Evolutionary conservation across 2,113 vertebrate species (phyloP).

Genomic region (Nicator chloris): DNA sequence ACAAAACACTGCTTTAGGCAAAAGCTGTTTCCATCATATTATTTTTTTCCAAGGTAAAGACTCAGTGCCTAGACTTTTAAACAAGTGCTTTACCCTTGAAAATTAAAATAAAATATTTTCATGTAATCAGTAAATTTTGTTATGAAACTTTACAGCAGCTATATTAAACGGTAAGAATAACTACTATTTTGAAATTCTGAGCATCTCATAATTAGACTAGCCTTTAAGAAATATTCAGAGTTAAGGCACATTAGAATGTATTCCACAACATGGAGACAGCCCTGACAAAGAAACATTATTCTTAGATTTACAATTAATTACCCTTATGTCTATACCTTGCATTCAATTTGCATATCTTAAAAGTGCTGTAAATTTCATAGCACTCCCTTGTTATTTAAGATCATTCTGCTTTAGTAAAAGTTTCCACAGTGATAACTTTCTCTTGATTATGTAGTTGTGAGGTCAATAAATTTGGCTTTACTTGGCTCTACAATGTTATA

Average conservation of each 20-base stretch:
- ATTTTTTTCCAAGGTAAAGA: not conserved
- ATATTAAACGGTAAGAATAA: conserved; percentile 76
- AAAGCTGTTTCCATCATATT: not conserved
- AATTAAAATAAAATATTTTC: conserved; percentile 68
- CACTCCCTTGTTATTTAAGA: conserved; percentile 89
- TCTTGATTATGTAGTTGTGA: conserved; percentile 70
- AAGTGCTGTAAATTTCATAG: conserved; percentile 85
- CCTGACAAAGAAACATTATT: conserved; percentile 99
- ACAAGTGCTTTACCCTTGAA: conserved; percentile 39
- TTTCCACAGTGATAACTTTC: conserved; percentile 76
- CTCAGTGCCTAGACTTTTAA: conserved; percentile 18
- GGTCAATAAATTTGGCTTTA: conserved; percentile 79
- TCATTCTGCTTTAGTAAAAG: conserved; percentile 71
- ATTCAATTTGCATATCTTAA: conserved; percentile 98
- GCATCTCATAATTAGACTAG: conserved; percentile 87
- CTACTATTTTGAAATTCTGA: conserved; percentile 81
- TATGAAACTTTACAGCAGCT: conserved; percentile 61
- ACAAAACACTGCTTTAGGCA: not conserved
- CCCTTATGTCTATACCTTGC: conserved; percentile 92
- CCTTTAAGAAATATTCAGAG: conserved; percentile 87
- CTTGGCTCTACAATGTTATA: conserved; percentile 69
- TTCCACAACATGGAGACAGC: conserved; percentile 92
- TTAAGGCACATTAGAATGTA: conserved; percentile 95
- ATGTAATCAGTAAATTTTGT: conserved; percentile 62
- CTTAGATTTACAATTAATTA: conserved; percentile 99